Base-by-base conservation (phyloP, 2,113 vertebrate species). In the Corydoras sp. region DNA sequence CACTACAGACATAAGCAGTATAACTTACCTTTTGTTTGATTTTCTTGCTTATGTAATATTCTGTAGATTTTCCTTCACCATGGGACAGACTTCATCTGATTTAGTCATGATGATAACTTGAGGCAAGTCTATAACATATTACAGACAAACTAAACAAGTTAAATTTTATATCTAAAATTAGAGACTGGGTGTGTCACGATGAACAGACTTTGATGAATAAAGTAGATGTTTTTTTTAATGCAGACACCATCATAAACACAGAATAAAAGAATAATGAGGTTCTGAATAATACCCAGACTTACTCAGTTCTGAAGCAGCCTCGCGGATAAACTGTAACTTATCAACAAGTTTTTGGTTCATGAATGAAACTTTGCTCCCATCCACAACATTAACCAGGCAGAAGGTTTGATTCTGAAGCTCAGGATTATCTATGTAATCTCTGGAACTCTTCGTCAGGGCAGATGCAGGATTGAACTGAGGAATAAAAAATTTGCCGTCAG, bases 81-180 rank as follows among this genome's bases (percentile, higher is more conserved):
- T 31, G 0, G 49, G 65, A 73, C 77, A 79, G 31, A 50, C 65
- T 24, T 32, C 18, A 67, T 79, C 73, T 9, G 58, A 30, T 29
- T 62, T 75, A 11, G 77, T 78, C 68, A 78, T 63, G 11, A 75
- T 14, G 9, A 75, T 3, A 49, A 78, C 18, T 53, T 74, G 71
- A 69, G 75, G 75, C 13, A 77, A 65, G 4, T 14, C 71, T 77
- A 13, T 5, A 54, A 11, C 15, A 64, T 11, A 24, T 29, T 5
- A 60, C 12, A 56, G 24, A 56, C 30, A n/a, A n/a, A n/a, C n/a
- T n/a, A n/a, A n/a, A n/a, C n/a, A 56, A 3, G 7, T n/a, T 56
- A 0, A 11, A 49, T 35, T 10, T 32, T 43, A 68, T 6, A 50
- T 30, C 1, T 31, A 62, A 31, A 24, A 24, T 1, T 24, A 24